Evolutionary conservation across 2,113 vertebrate species (phyloP).

Genomic region (Jacana jacana): DNA sequence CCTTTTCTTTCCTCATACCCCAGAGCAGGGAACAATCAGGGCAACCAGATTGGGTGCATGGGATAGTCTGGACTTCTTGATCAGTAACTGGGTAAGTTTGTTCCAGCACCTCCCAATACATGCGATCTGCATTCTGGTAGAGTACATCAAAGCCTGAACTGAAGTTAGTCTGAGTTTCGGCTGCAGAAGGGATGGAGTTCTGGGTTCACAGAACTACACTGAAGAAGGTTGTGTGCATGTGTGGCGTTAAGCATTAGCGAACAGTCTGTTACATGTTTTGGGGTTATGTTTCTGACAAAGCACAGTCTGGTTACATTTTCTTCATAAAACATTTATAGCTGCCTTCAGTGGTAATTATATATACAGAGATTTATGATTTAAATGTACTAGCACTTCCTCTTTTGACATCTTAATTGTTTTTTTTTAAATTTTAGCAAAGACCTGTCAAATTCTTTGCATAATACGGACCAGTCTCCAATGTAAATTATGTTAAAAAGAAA

Average conservation of each 20-base stretch:
- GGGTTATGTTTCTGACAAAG: conserved; percentile 69
- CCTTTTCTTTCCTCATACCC: neutral
- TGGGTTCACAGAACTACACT: conserved; percentile 13
- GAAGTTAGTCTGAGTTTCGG: neutral
- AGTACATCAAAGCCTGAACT: neutral
- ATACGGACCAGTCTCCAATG: conserved; percentile 44
- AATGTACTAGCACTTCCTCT: conserved; percentile 64
- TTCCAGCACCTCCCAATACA: neutral
- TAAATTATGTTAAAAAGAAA: conserved; percentile 58
- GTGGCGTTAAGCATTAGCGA: conserved; percentile 50
- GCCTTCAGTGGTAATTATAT: conserved; percentile 71
- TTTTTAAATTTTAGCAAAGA: conserved; percentile 65
- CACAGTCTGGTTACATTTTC: conserved; percentile 62
- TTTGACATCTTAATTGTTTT: conserved; percentile 76
- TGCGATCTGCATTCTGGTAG: conserved; percentile 15
- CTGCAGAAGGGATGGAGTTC: conserved; percentile 53
- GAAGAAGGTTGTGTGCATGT: conserved; percentile 56
- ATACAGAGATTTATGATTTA: conserved; percentile 74
- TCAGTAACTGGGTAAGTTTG: neutral
- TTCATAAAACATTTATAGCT: conserved; percentile 73
- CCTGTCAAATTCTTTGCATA: conserved; percentile 72
- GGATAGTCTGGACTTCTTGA: neutral
- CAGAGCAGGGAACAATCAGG: neutral
- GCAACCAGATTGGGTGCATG: neutral
- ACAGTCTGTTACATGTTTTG: conserved; percentile 57